Base-by-base conservation (phyloP, 1,140 invertebrate species). In the Nomia melanderi region DNA sequence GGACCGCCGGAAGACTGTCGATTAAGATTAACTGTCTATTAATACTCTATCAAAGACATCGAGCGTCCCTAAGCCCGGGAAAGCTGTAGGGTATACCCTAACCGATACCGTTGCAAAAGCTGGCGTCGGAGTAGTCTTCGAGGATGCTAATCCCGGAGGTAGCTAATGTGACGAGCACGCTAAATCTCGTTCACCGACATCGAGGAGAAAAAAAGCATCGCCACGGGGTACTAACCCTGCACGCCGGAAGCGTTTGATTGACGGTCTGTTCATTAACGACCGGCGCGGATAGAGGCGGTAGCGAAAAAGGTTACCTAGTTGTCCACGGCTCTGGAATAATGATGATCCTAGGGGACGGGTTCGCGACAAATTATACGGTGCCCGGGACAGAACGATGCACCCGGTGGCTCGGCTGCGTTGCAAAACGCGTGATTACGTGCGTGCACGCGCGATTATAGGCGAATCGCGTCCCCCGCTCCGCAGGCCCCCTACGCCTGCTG, bases 291-390 rank as follows among this genome's bases (percentile, higher is more conserved):
- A 79, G 67, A 82, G 70, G 54, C 56, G 54, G 47, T 23, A 27
- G n/a, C 53, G 36, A 50, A 78, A 82, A 78, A 84, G 76, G 80
- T 83, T 87, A 81, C 87, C 87, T 84, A 88, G 85, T 87, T 88
- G 86, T 81, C 87, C 82, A 88, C 80, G 63, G 60, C 80, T 86
- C 81, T 88, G 87, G 87, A 88, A 88, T 88, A 88, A 88, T 88
- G 79, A 84, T 85, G 54, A 60, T 85, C 78, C 63, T 76, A 41
- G 53, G 82, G 70, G 76, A 79, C 31, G 76, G 41, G 64, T 39
- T n/a, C 20, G 47, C 39, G 65, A 59, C 59, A 78, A 75, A 82
- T 83, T 82, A 82, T 78, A 62, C 47, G 62, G 59, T 64, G 62
- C n/a, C n/a, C 75, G 65, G 33, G 67, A 69, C 63, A 64, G 25